Evolutionary conservation across 2,797 vertebrate species (phyloP).

Genomic region (Varecia variegata): DNA sequence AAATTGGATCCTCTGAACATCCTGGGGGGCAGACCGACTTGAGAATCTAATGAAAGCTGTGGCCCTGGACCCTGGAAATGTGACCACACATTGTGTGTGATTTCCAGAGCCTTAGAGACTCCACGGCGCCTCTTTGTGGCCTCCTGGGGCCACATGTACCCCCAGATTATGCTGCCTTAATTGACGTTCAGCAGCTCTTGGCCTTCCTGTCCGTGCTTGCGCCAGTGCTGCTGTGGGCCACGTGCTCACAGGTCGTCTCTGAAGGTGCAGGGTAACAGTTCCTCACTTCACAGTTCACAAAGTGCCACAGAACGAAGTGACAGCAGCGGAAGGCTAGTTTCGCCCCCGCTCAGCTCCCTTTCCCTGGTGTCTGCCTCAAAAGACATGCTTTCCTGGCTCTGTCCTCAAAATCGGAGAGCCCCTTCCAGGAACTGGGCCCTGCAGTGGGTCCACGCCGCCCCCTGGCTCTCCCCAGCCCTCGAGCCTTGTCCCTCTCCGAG

Average conservation of each 20-base stretch:
- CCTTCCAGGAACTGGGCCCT: neutral
- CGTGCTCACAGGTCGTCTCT: neutral
- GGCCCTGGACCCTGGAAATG: neutral
- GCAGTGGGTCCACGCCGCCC: neutral
- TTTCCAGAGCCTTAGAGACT: neutral
- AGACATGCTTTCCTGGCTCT: neutral
- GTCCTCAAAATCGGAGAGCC: neutral
- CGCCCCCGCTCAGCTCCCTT: neutral
- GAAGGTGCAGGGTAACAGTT: neutral
- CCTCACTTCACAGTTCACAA: constrained; percentile 41
- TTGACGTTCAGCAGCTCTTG: neutral
- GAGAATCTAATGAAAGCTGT: neutral
- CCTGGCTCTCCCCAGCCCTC: neutral
- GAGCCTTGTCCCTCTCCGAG: neutral
- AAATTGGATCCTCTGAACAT: neutral
- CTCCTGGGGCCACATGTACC: neutral
- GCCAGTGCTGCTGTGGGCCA: neutral
- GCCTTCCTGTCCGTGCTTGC: neutral
- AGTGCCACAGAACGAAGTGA: neutral
- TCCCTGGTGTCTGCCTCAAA: neutral
- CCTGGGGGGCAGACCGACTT: neutral
- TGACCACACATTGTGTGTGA: neutral
- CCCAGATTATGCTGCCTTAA: neutral
- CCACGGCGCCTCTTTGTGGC: fast-evolving
- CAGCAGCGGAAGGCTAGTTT: neutral